Conservation (phyloP, 2,113 vertebrate genomes). For the Paramormyrops kingsleyae region DNA sequence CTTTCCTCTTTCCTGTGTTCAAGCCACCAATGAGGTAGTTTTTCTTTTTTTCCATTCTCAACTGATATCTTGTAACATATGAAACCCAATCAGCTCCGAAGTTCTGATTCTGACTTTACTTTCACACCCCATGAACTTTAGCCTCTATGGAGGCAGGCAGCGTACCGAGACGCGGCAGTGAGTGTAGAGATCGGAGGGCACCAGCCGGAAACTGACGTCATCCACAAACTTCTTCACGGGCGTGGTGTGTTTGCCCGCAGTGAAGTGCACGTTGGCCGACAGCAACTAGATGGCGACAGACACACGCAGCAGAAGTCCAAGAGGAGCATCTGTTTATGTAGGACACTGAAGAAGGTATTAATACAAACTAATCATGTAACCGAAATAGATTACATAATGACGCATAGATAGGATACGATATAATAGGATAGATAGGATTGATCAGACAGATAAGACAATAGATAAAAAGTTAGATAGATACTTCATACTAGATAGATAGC, state of each 20-base stretch:
- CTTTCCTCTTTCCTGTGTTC: background rate
- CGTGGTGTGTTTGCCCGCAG: slow-evolving; percentile 56
- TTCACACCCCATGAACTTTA: background rate
- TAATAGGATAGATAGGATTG: background rate
- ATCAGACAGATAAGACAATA: background rate
- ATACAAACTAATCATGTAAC: background rate
- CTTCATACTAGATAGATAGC: background rate
- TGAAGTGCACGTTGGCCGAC: slow-evolving; percentile 60
- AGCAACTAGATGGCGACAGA: slow-evolving; percentile 42
- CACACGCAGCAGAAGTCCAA: background rate
- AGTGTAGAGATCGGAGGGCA: slow-evolving; percentile 48
- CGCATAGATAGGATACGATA: background rate
- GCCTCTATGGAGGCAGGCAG: background rate
- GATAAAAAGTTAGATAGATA: background rate
- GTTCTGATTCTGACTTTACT: background rate
- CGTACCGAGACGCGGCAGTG: slow-evolving; percentile 57
- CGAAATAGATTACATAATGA: background rate
- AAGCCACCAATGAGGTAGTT: background rate
- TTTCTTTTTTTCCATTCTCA: background rate
- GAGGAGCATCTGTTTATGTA: background rate
- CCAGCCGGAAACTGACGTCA: slow-evolving; percentile 55
- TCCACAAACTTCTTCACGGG: slow-evolving; percentile 45
- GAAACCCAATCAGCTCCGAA: background rate
- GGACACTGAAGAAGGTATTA: background rate
- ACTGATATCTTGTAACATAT: background rate